These are phyloP conservation scores for Ficedula albicollis DNA, from an alignment of 2,797 vertebrate genomes.

Conservation along the genomic window DNA sequence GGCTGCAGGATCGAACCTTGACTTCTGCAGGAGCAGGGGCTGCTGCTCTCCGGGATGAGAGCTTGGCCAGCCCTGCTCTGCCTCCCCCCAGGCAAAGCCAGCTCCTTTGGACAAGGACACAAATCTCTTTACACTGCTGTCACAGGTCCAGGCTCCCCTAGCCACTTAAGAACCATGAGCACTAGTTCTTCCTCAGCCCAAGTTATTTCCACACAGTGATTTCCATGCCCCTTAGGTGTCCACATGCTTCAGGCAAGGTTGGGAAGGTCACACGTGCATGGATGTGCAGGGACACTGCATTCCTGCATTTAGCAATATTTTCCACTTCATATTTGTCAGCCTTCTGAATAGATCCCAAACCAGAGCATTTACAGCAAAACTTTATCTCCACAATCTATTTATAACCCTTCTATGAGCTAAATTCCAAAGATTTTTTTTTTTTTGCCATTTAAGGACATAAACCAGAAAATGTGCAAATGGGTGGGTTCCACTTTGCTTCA, in stretches of 20 bases:
- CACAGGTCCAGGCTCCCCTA: background rate
- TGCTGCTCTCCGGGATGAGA: background rate
- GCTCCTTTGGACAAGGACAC: background rate
- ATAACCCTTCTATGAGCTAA: slow-evolving; percentile 24
- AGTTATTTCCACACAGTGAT: background rate
- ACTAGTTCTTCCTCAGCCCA: background rate
- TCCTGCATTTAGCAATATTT: background rate
- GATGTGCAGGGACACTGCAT: background rate
- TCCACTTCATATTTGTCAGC: background rate
- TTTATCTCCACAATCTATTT: slow-evolving; percentile 43
- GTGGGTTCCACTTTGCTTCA: slow-evolving; percentile 33
- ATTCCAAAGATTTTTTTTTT: slow-evolving; percentile 30
- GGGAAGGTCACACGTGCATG: rapidly evolving
- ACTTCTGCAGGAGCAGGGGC: background rate
- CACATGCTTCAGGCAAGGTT: background rate
- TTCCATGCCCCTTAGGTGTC: background rate
- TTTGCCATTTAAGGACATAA: slow-evolving; percentile 58
- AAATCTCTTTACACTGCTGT: background rate
- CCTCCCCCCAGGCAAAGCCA: background rate
- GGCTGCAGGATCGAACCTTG: background rate
- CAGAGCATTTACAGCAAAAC: slow-evolving; percentile 7
- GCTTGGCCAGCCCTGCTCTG: background rate
- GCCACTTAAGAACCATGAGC: background rate
- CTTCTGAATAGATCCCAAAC: background rate
- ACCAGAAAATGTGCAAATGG: slow-evolving; percentile 30